Conservation (phyloP, 1,140 invertebrate genomes). For the Bombus waltoni region DNA sequence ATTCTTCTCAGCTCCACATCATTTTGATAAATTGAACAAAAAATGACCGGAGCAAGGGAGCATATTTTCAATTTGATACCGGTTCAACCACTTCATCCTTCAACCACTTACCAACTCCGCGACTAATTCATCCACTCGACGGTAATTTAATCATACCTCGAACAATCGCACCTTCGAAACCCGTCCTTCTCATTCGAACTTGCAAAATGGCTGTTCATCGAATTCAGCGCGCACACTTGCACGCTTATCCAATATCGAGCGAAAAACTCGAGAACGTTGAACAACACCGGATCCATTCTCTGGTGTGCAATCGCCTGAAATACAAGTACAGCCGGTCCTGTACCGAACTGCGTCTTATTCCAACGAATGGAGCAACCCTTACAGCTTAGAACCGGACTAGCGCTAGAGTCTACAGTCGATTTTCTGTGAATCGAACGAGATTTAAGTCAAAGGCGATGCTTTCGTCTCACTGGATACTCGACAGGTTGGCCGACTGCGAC, state of each 20-base stretch:
- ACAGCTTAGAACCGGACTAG: not conserved
- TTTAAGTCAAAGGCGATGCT: conserved; percentile 52
- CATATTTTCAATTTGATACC: not conserved
- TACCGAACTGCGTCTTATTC: not conserved
- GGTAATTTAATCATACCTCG: not conserved
- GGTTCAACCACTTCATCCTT: not conserved
- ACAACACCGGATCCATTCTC: not conserved
- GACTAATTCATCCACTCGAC: not conserved
- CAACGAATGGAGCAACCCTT: conserved; percentile 6
- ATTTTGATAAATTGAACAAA: too few species aligned
- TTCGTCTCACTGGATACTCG: not conserved
- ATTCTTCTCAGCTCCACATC: too few species aligned
- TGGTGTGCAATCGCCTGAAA: conserved; percentile 18
- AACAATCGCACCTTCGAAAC: too few species aligned
- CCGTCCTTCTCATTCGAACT: too few species aligned
- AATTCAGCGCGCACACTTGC: not conserved
- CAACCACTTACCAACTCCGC: not conserved
- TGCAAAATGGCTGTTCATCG: not conserved
- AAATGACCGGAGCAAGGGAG: not conserved
- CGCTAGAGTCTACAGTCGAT: conserved; percentile 28
- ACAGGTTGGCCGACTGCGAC: not conserved
- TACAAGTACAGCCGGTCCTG: not conserved
- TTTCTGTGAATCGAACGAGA: conserved; percentile 33
- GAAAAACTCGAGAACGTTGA: not conserved
- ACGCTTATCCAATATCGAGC: conserved; percentile 7